phyloP scores from a whole-genome alignment of 1,140 invertebrate genomes.

The Homarus americanus region DNA sequence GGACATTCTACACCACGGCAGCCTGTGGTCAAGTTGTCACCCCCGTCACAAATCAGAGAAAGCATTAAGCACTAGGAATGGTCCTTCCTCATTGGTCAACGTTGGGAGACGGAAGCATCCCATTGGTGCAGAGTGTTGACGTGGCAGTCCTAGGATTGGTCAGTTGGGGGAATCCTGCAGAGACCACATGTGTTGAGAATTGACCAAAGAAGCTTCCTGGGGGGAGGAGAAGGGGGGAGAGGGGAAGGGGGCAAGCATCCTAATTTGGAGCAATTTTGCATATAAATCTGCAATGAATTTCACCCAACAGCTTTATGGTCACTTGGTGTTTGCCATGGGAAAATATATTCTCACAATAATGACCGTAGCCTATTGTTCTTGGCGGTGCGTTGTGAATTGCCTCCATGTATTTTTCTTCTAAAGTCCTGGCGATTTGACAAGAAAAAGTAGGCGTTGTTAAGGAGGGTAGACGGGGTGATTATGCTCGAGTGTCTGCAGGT shows the following conservation, averaged over 20 bases:
- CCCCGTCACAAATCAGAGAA: neutral
- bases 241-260: conserved; percentile 37
- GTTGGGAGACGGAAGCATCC: conserved; percentile 20
- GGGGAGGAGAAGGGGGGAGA: neutral
- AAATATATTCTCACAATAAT: conserved; percentile 69
- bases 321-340: conserved; percentile 66
- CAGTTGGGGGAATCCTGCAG: conserved; percentile 27
- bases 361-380: conserved; percentile 65
- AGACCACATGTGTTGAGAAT: conserved; percentile 48
- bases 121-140: conserved; percentile 45
- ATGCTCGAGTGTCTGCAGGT: neutral
- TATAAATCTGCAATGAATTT: conserved; percentile 73
- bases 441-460: conserved; percentile 50
- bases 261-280: conserved; percentile 72
- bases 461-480: conserved; percentile 18
- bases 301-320: conserved; percentile 61
- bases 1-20: neutral
- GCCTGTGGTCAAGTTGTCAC: neutral
- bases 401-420: conserved; percentile 43
- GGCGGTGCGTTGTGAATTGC: conserved; percentile 58
- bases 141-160: conserved; percentile 42
- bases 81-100: conserved; percentile 35
- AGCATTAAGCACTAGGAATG: neutral
- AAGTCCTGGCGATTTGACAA: conserved; percentile 40
- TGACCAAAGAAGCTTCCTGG: conserved; percentile 59